Evolutionary conservation across 30 jellyfish, hydroid and myxozoan genomes (phyloP).

Genomic region (Sanderia malayensis): DNA sequence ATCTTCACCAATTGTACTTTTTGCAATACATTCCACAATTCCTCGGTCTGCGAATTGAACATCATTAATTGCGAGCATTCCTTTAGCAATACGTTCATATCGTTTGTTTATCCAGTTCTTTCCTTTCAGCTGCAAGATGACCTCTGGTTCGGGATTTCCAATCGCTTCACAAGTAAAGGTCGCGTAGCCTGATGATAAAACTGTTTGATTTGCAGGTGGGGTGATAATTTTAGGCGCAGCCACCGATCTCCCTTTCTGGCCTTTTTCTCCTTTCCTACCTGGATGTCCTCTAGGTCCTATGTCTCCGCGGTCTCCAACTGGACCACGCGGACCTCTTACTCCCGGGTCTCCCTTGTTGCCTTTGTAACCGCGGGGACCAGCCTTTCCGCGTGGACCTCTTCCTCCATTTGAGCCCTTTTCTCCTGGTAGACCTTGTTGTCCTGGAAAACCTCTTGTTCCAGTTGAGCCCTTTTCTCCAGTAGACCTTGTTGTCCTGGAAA

Average conservation of each 20-base stretch:
- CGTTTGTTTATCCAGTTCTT: constrained; percentile 10
- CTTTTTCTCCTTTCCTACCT: constrained; percentile 12
- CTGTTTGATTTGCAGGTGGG: constrained; percentile 12
- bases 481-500: neutral
- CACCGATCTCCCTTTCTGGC: neutral
- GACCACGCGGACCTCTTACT: constrained; percentile 8
- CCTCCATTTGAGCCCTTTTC: constrained; percentile 11
- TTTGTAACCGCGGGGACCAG: constrained; percentile 15
- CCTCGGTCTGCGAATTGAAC: constrained; percentile 20
- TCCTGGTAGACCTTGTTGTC: constrained; percentile 10
- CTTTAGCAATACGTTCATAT: constrained; percentile 14
- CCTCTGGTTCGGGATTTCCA: constrained; percentile 17
- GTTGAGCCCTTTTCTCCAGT: neutral
- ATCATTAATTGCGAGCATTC: constrained; percentile 18
- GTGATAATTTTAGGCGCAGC: neutral
- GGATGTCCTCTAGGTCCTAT: neutral
- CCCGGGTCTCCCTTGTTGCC: constrained; percentile 7
- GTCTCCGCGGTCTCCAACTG: constrained; percentile 5
- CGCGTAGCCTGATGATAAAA: constrained; percentile 16
- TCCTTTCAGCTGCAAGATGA: neutral
- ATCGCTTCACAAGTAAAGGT: constrained; percentile 27
- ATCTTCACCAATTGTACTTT: constrained; percentile 22
- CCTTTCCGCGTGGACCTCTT: constrained; percentile 15
- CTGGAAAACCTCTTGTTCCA: neutral
- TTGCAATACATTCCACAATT: constrained; percentile 30